Evolutionary conservation across 2,113 vertebrate genomes (phyloP).

Genomic region (Scophthalmus maximus): DNA sequence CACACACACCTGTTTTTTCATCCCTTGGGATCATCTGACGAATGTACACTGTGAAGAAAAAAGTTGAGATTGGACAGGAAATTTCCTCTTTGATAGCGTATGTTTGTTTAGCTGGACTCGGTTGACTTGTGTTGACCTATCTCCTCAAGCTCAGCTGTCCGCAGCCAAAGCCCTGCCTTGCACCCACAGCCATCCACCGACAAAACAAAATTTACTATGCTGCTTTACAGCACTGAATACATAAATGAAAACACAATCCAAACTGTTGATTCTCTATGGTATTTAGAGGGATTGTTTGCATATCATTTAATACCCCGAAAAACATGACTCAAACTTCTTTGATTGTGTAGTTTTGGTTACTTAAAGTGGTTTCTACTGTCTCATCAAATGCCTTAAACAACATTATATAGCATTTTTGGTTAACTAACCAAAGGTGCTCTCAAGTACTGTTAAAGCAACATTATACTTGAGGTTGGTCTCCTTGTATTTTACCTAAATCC

Average conservation of each 20-base stretch:
- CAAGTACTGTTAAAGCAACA: background rate
- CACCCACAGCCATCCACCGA: slow-evolving; percentile 40
- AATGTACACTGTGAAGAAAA: slow-evolving; percentile 71
- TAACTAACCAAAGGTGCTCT: background rate
- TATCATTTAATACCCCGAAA: no score
- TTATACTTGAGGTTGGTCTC: background rate
- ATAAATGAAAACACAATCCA: background rate
- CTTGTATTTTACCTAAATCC: background rate
- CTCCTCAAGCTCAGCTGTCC: slow-evolving; percentile 65
- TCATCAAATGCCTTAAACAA: background rate
- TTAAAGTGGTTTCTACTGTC: background rate
- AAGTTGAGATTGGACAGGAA: slow-evolving; percentile 74
- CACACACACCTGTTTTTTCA: slow-evolving; percentile 29
- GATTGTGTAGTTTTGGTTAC: background rate
- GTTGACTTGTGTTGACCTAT: slow-evolving; percentile 72
- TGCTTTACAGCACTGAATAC: slow-evolving; percentile 3
- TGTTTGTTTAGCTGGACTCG: slow-evolving; percentile 80
- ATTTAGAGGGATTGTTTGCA: background rate
- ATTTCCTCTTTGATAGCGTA: slow-evolving; percentile 79
- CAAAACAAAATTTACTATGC: slow-evolving; percentile 20
- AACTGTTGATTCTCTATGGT: background rate
- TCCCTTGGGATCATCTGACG: slow-evolving; percentile 57
- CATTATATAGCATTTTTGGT: background rate
- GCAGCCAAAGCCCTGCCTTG: slow-evolving; percentile 55
- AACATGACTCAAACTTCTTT: no score